Conservation (phyloP, 2,113 vertebrate genomes). For the Pithys albifrons region DNA sequence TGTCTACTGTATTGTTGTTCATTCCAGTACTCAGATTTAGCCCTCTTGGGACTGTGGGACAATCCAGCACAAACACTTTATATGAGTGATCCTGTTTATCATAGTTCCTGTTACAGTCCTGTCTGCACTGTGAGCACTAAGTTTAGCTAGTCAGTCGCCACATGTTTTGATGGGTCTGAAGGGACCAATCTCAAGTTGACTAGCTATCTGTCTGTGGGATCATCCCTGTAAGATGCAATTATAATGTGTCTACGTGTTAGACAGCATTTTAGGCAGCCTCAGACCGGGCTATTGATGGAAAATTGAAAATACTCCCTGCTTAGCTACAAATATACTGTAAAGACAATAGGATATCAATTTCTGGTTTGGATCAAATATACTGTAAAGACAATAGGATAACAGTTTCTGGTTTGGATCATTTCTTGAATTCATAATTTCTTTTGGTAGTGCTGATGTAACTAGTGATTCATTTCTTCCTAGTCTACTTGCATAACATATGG, state of each 20-base stretch:
- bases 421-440: not conserved
- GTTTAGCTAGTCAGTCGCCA: not conserved
- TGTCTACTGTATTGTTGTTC: not conserved
- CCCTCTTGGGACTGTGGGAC: not conserved
- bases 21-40: not conserved
- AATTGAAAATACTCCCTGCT: not conserved
- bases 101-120: not conserved
- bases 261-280: not conserved
- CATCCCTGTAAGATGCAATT: not conserved
- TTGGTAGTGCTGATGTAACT: not conserved
- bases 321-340: not conserved
- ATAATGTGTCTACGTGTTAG: not conserved
- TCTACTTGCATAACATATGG: not conserved
- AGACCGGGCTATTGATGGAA: not conserved
- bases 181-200: not conserved
- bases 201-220: not conserved
- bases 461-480: not conserved
- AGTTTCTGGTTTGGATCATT: not conserved
- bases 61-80: not conserved
- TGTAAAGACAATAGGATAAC: not conserved
- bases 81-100: not conserved
- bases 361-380: not conserved
- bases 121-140: not conserved
- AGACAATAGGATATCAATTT: not conserved
- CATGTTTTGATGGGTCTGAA: not conserved